Evolutionary conservation across 2,888 invertebrate genomes (phyloP).

Genomic region (Tridacna gigas): DNA sequence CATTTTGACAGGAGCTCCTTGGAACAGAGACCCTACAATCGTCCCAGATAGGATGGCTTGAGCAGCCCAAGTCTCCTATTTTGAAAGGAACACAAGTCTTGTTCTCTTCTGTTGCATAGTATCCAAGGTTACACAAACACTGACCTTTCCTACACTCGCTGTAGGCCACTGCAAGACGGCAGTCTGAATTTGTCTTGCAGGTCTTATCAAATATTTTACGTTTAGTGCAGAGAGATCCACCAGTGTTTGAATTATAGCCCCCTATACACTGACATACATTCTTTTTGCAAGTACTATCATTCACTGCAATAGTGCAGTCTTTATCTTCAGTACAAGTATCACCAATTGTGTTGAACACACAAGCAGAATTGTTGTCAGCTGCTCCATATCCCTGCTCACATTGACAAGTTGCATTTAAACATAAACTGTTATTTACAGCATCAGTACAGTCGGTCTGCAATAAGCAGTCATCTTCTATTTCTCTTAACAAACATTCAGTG

Average conservation of each 20-base stretch:
- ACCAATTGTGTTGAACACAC: slow-evolving; percentile 46
- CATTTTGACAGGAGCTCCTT: slow-evolving; percentile 40
- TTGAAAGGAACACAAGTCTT: slow-evolving; percentile 57
- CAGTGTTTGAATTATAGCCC: slow-evolving; percentile 41
- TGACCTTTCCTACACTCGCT: slow-evolving; percentile 60
- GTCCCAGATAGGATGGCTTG: neutral
- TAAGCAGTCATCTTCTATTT: slow-evolving; percentile 40
- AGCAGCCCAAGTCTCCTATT: slow-evolving; percentile 64
- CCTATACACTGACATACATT: slow-evolving; percentile 40
- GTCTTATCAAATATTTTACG: slow-evolving; percentile 62
- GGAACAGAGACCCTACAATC: slow-evolving; percentile 57
- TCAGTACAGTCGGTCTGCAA: slow-evolving; percentile 46
- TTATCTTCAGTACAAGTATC: slow-evolving; percentile 46
- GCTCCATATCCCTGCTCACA: slow-evolving; percentile 54
- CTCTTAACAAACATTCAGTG: slow-evolving; percentile 34
- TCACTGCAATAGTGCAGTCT: slow-evolving; percentile 53
- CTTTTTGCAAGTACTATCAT: slow-evolving; percentile 45
- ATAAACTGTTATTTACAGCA: slow-evolving; percentile 48
- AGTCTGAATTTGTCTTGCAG: slow-evolving; percentile 60
- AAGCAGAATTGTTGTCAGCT: slow-evolving; percentile 14
- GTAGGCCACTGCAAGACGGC: slow-evolving; percentile 60
- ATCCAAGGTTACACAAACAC: slow-evolving; percentile 66
- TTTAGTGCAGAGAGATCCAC: slow-evolving; percentile 32
- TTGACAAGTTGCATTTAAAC: slow-evolving; percentile 43
- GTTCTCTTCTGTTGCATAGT: slow-evolving; percentile 48